Evolutionary conservation across 2,888 invertebrate genomes (phyloP).

Genomic region (Imbricaverruca yamaguchii): DNA sequence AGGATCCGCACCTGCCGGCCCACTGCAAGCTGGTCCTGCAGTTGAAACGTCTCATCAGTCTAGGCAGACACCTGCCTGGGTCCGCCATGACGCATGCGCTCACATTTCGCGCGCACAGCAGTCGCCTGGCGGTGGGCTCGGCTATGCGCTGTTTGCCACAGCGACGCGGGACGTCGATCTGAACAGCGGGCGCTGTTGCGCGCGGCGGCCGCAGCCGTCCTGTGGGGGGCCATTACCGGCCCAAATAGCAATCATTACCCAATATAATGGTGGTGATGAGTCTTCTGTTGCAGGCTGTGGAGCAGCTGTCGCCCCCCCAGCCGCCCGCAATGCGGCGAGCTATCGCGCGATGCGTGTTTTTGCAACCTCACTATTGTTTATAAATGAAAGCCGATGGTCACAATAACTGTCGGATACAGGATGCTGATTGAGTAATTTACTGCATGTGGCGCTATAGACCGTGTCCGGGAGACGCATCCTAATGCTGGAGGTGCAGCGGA

Average conservation of each 20-base stretch:
- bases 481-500: not conserved
- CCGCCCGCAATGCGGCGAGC: not conserved
- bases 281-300: not conserved
- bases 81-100: too few species aligned
- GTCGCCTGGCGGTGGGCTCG: too few species aligned
- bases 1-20: too few species aligned
- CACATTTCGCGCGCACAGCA: too few species aligned
- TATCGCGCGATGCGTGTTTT: not conserved
- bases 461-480: not conserved
- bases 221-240: not conserved
- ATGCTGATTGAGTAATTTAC: constrained; percentile 16
- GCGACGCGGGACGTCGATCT: too few species aligned
- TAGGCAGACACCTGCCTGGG: too few species aligned
- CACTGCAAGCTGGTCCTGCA: too few species aligned
- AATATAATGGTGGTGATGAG: not conserved
- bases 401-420: not conserved
- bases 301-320: not conserved
- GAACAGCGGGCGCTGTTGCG: too few species aligned
- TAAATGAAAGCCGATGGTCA: constrained; percentile 15
- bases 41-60: too few species aligned
- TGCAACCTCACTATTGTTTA: constrained; percentile 16
- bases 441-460: not conserved
- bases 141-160: too few species aligned
- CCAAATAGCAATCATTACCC: not conserved
- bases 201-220: not conserved